Percentiles rank a stretch among this genome's conserved stretches.
Conservation (phyloP, 2,797 vertebrate species). For the Catharus ustulatus region DNA sequence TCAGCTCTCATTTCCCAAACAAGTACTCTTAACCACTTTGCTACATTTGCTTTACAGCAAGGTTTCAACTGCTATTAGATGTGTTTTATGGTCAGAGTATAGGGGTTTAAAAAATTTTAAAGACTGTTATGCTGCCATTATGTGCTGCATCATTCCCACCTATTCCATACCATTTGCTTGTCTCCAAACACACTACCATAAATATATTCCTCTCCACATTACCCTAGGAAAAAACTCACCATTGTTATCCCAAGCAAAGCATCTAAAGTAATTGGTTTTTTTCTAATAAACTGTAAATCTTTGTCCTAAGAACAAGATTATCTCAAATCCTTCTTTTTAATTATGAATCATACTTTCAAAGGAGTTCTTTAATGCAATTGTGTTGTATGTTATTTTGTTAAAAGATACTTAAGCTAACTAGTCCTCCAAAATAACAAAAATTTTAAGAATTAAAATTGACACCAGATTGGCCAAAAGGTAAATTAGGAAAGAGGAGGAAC, state of each 20-base stretch:
- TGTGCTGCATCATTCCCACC: conserved; percentile 14
- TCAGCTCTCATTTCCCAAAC: conserved; percentile 74
- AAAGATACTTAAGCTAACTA: neutral
- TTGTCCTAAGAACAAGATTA: conserved; percentile 5
- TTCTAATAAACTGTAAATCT: conserved; percentile 8
- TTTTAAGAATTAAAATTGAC: conserved; percentile 23
- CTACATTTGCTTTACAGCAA: conserved; percentile 60
- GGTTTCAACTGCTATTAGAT: conserved; percentile 10
- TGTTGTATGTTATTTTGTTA: conserved; percentile 14
- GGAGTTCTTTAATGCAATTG: neutral
- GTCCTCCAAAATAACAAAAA: conserved; percentile 25
- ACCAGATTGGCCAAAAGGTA: conserved; percentile 35
- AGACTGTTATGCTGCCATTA: neutral
- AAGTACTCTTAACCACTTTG: conserved; percentile 71
- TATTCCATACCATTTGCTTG: conserved; percentile 21
- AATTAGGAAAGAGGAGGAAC: conserved; percentile 30
- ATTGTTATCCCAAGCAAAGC: neutral
- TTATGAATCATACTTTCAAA: neutral
- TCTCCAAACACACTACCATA: neutral
- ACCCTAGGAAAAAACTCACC: conserved; percentile 37
- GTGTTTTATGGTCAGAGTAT: neutral
- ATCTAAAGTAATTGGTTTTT: conserved; percentile 32
- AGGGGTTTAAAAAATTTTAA: neutral
- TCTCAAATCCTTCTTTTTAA: neutral
- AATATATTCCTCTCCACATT: neutral